phyloP scores from a whole-genome alignment of 2,888 invertebrate species.

The Orchestes rusci region DNA sequence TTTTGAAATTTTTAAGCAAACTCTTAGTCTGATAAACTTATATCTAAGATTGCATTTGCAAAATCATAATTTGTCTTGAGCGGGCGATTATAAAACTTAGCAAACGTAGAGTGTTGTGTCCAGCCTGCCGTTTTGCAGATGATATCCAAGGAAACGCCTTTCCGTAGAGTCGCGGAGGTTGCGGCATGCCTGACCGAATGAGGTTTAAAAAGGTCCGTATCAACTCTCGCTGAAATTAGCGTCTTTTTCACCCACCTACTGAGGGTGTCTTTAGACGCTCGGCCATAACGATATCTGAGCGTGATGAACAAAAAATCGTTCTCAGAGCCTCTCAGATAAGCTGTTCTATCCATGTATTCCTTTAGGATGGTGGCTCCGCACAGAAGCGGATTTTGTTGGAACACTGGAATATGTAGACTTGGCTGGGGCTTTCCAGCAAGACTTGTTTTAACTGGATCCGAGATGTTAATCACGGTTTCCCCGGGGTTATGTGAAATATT shows the following conservation, averaged over 20 bases:
- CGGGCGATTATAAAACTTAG: constrained; percentile 3
- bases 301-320: constrained; percentile 1
- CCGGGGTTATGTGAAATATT: constrained; percentile 2
- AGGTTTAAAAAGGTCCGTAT: not conserved
- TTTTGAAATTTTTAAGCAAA: too few species aligned
- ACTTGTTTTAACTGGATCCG: constrained; percentile 1
- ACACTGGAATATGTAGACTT: not conserved
- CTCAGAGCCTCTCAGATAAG: not conserved
- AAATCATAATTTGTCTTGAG: not conserved
- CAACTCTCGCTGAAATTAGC: not conserved
- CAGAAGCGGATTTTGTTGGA: constrained; percentile 1
- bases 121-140: constrained; percentile 9
- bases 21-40: too few species aligned
- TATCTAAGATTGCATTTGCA: not conserved
- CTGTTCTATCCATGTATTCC: constrained; percentile 7
- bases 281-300: constrained; percentile 1
- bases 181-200: not conserved
- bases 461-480: constrained; percentile 4
- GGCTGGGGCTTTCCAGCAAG: not conserved
- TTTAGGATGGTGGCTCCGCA: constrained; percentile 8
- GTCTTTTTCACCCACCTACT: not conserved
- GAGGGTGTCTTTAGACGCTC: not conserved
- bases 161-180: not conserved
- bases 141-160: not conserved
- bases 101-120: constrained; percentile 3